Conservation (phyloP, 2,888 invertebrate species). For the Rhyacophila evoluta region DNA sequence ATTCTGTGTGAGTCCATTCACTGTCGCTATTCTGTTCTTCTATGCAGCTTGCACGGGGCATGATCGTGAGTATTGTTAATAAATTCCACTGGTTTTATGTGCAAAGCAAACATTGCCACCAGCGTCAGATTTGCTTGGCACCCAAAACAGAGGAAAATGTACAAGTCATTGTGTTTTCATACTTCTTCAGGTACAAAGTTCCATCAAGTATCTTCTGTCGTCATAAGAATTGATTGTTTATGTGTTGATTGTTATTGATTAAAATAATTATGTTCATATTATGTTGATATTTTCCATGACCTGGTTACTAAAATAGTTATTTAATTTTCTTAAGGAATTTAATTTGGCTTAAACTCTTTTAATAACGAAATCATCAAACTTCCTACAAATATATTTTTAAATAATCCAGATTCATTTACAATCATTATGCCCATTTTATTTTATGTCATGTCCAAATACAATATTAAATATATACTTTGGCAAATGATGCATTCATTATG, state of each 20-base stretch:
- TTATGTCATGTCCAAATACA: too few relatives aligned
- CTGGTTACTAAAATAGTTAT: too few relatives aligned
- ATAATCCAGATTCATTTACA: too few relatives aligned
- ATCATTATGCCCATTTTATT: too few relatives aligned
- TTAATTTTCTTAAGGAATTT: too few relatives aligned
- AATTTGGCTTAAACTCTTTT: too few relatives aligned
- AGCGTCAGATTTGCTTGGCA: background rate
- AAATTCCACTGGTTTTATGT: constrained; percentile 23
- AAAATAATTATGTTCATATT: background rate
- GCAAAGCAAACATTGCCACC: background rate
- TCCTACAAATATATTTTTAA: too few relatives aligned
- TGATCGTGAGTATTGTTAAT: constrained; percentile 82
- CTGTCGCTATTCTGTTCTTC: constrained; percentile 76
- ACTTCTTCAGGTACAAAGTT: background rate
- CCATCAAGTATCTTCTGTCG: constrained; percentile 2
- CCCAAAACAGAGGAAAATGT: background rate
- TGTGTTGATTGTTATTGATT: background rate
- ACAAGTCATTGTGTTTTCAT: constrained; percentile 24
- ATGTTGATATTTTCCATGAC: background rate
- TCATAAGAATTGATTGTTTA: constrained; percentile 16
- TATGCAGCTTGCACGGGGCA: constrained; percentile 89
- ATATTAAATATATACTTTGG: too few relatives aligned
- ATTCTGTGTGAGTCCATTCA: constrained; percentile 58
- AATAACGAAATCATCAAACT: too few relatives aligned
- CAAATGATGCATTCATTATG: too few relatives aligned